Base-by-base conservation (phyloP, 1,140 invertebrate species). In the Zaprionus lachaisei region DNA sequence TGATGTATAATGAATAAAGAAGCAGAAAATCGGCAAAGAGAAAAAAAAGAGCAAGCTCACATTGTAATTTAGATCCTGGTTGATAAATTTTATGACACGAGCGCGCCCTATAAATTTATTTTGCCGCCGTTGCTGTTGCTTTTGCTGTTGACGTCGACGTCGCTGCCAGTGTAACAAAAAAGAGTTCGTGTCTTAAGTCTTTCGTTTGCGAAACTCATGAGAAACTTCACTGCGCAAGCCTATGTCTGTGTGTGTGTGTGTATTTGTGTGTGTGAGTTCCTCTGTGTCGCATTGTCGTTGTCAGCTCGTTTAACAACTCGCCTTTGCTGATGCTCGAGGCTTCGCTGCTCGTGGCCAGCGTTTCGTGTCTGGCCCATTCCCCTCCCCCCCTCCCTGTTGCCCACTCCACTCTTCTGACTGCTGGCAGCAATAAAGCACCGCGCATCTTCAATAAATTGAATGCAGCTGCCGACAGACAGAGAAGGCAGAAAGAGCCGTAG, bases 391-490 rank as follows among this genome's bases (percentile, higher is more conserved):
- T 14, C 28, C 31, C 44, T 22, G 11, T 34, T 14, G 17, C 12
- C 12, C n/a, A 26, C 38, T 44, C n/a, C 31, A 34, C 31, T 34
- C 31, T 34, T 11, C 31, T 34, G 31, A 26, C 24, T 61, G 41
- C 41, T 56, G 73, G 31, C 54, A 72, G 64, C 70, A 84, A 84
- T 84, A 84, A 81, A 81, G 79, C 78, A 85, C 55, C 44, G 75
- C 71, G 68, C 82, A 84, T 84, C 82, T 84, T 84, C 78, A 85
- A 84, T 85, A 84, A 84, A 85, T 84, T 84, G 77, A 61, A 67
- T 84, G 82, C 82, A 84, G 82, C 78, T 81, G 82, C 70, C 78
- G 79, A 78, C 82, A 85, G 82, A 85, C 78, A 14, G 47, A 4
- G 2, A 68, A 85, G 82, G 84, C 81, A 51, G 47, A 22, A 51